Base-by-base conservation (phyloP, 1,140 invertebrate genomes). In the Drosophila cardini region DNA sequence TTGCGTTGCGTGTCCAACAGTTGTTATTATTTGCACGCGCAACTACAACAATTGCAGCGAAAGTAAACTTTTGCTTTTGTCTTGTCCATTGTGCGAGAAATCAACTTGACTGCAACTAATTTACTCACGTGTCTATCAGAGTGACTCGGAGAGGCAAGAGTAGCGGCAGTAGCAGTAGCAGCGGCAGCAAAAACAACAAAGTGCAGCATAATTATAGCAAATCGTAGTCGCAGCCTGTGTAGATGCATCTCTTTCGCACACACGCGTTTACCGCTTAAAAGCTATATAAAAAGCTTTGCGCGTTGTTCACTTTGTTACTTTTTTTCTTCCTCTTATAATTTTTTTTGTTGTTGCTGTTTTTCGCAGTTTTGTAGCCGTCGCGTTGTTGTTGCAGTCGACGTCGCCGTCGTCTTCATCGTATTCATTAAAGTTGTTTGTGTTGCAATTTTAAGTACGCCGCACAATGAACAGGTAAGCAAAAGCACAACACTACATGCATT, bases 341-440 rank as follows among this genome's bases (percentile, higher is more conserved):
- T 36, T 61, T 60, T 45, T 46, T 75, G 61, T 72, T 80, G 43
- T 85, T 77, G 65, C 36, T 76, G 72, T 69, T 69, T 53, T 53
- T 53, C 50, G 65, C 70, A 60, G 63, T 55, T 64, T 71, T 64
- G 67, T 42, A 69, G 50, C 55, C 70, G 53, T 36, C 61, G 69
- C 76, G 21, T 26, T 26, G 21, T 26, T 26, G 21, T 26, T 26
- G 21, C 21, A 26, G 21, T 26, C 16, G 43, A 45, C 42, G 63
- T 69, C 64, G 77, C 72, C 77, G 67, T 76, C 72, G 61, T 62
- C 67, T 74, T 70, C 83, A 65, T 76, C 80, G 76, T 79, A 77
- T 89, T 87, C 72, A 87, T 89, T 77, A 87, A 87, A 87, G 83
- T 89, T 86, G 83, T 87, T 89, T 89, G 80, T 89, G 83, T 78